Conservation (phyloP, 2,888 invertebrate species). For the Cataglyphis albicans region DNA sequence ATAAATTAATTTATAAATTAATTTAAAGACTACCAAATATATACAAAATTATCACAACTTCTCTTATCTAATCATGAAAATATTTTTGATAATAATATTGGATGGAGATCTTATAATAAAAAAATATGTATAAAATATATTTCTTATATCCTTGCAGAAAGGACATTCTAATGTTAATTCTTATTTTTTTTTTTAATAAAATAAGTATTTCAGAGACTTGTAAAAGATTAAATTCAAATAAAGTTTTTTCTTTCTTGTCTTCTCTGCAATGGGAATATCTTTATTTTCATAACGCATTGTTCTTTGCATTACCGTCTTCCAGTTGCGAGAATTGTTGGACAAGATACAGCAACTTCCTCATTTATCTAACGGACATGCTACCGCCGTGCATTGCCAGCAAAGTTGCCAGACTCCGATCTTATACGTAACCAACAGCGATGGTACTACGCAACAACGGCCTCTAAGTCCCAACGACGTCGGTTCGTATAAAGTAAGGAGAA, state of each 20-base stretch:
- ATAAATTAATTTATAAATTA: neutral
- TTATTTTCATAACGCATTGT: neutral
- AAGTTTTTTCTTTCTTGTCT: neutral
- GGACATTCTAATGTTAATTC: neutral
- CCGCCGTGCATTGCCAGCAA: slow-evolving; percentile 71
- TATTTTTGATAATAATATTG: neutral
- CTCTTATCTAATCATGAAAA: neutral
- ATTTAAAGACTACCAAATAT: neutral
- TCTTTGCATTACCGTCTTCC: slow-evolving; percentile 33
- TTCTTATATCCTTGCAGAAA: neutral
- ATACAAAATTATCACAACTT: neutral
- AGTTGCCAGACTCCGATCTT: slow-evolving; percentile 79
- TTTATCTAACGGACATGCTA: slow-evolving; percentile 82
- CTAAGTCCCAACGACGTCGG: slow-evolving; percentile 81
- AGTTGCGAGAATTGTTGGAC: slow-evolving; percentile 89
- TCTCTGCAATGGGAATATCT: neutral
- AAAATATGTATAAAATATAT: neutral
- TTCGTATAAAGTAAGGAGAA: slow-evolving; percentile 76
- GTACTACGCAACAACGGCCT: slow-evolving; percentile 77
- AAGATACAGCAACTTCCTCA: slow-evolving; percentile 90
- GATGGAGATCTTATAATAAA: neutral
- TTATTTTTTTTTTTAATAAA: neutral
- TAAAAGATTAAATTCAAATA: neutral
- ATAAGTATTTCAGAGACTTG: neutral
- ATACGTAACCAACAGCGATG: slow-evolving; percentile 75